A percentile compares a stretch with the other conserved stretches of the same genome.
These are phyloP conservation scores for Anoplopoma fimbria DNA, from an alignment of 2,113 vertebrate species.

Conservation along the genomic window DNA sequence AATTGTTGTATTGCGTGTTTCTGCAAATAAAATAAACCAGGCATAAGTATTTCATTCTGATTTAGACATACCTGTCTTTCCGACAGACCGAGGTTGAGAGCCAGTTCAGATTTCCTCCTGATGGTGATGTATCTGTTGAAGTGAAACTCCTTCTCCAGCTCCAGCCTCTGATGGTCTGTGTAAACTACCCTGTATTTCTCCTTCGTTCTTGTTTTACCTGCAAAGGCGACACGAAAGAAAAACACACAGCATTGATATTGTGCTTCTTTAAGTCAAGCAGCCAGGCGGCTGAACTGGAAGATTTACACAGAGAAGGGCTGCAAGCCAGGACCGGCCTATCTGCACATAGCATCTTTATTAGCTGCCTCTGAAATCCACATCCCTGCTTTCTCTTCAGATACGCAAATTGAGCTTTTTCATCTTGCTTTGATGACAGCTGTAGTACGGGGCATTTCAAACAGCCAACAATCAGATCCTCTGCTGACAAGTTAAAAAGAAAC, in stretches of 20 bases:
- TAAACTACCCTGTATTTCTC: conserved; percentile 97
- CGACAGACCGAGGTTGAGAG: conserved; percentile 93
- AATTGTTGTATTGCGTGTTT: background rate
- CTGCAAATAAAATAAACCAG: background rate
- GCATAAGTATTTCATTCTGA: background rate
- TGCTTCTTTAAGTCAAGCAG: background rate
- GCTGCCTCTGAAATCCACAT: conserved; percentile 62
- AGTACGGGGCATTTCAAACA: conserved; percentile 86
- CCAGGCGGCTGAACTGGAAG: conserved; percentile 32
- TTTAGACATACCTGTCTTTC: conserved; percentile 91
- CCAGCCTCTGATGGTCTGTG: conserved; percentile 94
- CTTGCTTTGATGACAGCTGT: conserved; percentile 86
- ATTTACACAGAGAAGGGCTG: conserved; percentile 33
- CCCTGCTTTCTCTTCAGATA: conserved; percentile 59
- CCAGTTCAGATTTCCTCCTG: conserved; percentile 93
- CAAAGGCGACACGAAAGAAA: conserved; percentile 5
- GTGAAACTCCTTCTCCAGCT: conserved; percentile 97
- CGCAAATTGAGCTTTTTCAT: conserved; percentile 82
- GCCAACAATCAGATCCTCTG: conserved; percentile 76
- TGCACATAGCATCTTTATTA: conserved; percentile 63
- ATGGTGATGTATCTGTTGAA: conserved; percentile 97
- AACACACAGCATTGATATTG: background rate
- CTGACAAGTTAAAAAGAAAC: conserved; percentile 84
- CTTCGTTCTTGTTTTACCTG: conserved; percentile 98
- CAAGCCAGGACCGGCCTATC: conserved; percentile 67